These are phyloP conservation scores for Caenorhabditis sp. DNA, from an alignment of 2,888 invertebrate species.

Conservation along the genomic window DNA sequence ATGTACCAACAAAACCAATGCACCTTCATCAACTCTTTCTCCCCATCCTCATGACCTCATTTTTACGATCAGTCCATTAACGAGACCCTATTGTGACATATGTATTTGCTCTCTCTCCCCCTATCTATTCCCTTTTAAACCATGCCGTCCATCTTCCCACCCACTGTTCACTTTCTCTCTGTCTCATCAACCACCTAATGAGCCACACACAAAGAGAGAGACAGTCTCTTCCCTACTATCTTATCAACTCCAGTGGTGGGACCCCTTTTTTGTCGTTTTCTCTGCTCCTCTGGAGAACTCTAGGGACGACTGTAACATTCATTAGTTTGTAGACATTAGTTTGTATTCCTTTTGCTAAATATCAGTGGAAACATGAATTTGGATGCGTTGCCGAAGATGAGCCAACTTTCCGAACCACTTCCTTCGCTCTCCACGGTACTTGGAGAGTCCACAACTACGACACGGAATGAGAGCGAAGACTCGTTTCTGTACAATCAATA, in stretches of 20 bases:
- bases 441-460: neutral
- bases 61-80: slow-evolving; percentile 22
- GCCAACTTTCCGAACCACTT: neutral
- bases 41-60: neutral
- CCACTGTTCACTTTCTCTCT: neutral
- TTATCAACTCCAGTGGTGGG: slow-evolving; percentile 19
- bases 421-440: slow-evolving; percentile 12
- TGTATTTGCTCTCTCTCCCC: slow-evolving; percentile 8
- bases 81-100: neutral
- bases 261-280: slow-evolving; percentile 25
- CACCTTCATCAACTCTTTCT: too few relatives aligned
- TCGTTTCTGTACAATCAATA: slow-evolving; percentile 28
- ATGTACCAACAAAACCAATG: too few relatives aligned
- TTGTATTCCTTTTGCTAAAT: neutral
- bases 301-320: neutral
- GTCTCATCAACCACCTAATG: slow-evolving; percentile 30
- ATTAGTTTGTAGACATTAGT: neutral
- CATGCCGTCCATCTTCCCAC: slow-evolving; percentile 11
- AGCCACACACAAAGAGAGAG: slow-evolving; percentile 19
- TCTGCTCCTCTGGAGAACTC: slow-evolving; percentile 15
- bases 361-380: too few relatives aligned
- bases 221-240: slow-evolving; percentile 36
- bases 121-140: slow-evolving; percentile 1
- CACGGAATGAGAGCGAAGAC: slow-evolving; percentile 6
- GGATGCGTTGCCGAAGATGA: too few relatives aligned